phyloP scores from a whole-genome alignment of 2,888 invertebrate species.

The Scrobipalpa atriplicella region DNA sequence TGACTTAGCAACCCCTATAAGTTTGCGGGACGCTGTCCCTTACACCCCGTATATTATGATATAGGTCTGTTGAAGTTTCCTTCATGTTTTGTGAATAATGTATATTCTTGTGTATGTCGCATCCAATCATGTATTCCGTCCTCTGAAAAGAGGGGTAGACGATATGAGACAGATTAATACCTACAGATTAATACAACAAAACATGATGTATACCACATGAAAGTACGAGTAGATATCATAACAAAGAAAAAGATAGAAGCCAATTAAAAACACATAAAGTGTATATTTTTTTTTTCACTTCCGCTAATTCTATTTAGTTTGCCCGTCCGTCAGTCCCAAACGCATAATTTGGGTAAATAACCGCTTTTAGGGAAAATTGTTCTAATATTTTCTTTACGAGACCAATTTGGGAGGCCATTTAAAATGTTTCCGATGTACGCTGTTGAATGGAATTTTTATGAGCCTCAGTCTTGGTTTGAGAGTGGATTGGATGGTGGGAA shows the following conservation, averaged over 20 bases:
- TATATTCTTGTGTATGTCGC: too few species aligned
- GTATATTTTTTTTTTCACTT: background rate
- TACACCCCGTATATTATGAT: too few species aligned
- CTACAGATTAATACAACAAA: too few species aligned
- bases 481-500: background rate
- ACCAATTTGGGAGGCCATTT: constrained; percentile 32
- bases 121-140: too few species aligned
- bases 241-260: background rate
- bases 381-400: constrained; percentile 38
- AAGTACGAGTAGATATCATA: too few species aligned
- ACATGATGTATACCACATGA: too few species aligned
- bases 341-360: constrained; percentile 1
- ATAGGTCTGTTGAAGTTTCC: too few species aligned
- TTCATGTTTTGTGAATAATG: too few species aligned
- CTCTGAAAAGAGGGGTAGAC: too few species aligned
- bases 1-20: too few species aligned
- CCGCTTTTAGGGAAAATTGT: constrained; percentile 30
- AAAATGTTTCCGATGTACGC: constrained; percentile 27
- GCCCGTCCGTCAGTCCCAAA: background rate
- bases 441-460: constrained; percentile 27
- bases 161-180: too few species aligned
- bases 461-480: constrained; percentile 3
- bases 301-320: background rate
- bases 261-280: background rate
- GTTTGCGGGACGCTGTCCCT: too few species aligned